phyloP scores from a whole-genome alignment of 2,113 vertebrate genomes.

The Daphoenositta chrysoptera region DNA sequence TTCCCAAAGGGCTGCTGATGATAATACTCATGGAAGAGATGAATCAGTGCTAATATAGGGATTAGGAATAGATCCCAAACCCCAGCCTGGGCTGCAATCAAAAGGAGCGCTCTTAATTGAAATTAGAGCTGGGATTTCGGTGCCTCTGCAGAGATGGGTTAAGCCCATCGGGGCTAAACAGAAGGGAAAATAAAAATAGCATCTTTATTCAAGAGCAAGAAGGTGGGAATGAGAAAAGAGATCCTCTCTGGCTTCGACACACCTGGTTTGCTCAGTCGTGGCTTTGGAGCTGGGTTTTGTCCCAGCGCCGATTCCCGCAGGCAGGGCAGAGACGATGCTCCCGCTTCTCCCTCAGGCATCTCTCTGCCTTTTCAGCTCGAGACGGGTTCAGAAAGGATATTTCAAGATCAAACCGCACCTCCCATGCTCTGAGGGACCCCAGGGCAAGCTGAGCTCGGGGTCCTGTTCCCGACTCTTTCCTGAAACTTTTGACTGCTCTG shows the following conservation, averaged over 20 bases:
- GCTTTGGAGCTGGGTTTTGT: neutral
- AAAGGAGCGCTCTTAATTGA: constrained; percentile 59
- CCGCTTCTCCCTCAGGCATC: neutral
- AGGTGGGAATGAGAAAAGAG: neutral
- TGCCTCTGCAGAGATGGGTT: constrained; percentile 59
- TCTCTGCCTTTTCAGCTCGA: neutral
- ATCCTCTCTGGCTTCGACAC: neutral
- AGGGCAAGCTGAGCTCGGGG: neutral
- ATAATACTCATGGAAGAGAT: constrained; percentile 63
- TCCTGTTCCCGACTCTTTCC: neutral
- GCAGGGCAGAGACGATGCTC: neutral
- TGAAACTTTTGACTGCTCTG: neutral
- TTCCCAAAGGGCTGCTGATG: constrained; percentile 35
- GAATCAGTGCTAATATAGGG: constrained; percentile 68
- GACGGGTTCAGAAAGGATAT: neutral
- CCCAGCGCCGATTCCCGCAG: neutral
- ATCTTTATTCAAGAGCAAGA: constrained; percentile 45
- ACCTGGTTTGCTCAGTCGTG: neutral
- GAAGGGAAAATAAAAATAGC: constrained; percentile 61
- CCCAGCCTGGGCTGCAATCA: constrained; percentile 23
- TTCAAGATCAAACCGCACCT: neutral
- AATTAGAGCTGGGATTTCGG: constrained; percentile 73
- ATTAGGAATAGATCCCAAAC: constrained; percentile 67
- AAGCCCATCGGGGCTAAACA: constrained; percentile 49
- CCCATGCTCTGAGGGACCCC: neutral